Percentiles rank a stretch among this genome's conserved stretches.
phyloP scores from a whole-genome alignment of 2,113 vertebrate genomes.

The Tachysurus vachellii region DNA sequence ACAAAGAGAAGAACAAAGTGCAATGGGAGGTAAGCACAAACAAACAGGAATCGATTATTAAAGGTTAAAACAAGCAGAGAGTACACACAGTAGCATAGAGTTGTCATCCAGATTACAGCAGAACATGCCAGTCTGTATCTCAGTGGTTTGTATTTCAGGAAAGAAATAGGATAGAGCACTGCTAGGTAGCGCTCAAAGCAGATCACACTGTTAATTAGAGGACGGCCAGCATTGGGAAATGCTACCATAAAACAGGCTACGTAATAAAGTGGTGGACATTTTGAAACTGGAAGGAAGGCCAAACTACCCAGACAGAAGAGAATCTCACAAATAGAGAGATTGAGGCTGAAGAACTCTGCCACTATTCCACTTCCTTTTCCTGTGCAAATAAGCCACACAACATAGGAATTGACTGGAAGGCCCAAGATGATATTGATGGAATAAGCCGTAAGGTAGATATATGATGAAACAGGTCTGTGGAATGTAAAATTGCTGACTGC shows the following conservation, averaged over 20 bases:
- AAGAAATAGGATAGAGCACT: slow-evolving; percentile 36
- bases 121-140: slow-evolving; percentile 37
- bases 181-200: slow-evolving; percentile 31
- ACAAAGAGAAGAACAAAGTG: neutral
- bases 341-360: slow-evolving; percentile 38
- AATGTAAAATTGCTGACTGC: neutral
- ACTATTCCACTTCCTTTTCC: slow-evolving; percentile 27
- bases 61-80: neutral
- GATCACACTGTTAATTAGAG: slow-evolving; percentile 30
- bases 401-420: slow-evolving; percentile 33
- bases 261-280: neutral
- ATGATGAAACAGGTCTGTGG: neutral
- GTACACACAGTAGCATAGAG: neutral
- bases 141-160: slow-evolving; percentile 47
- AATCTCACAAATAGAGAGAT: slow-evolving; percentile 43
- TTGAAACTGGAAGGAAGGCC: neutral
- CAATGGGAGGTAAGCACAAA: neutral
- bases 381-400: slow-evolving; percentile 35
- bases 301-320: slow-evolving; percentile 10
- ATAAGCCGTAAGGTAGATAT: neutral
- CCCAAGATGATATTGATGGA: slow-evolving; percentile 8
- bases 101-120: slow-evolving; percentile 12
- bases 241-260: neutral
- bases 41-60: neutral
- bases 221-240: slow-evolving; percentile 13